phyloP scores from a whole-genome alignment of 1,140 invertebrate genomes.

The Oedothorax gibbosus region DNA sequence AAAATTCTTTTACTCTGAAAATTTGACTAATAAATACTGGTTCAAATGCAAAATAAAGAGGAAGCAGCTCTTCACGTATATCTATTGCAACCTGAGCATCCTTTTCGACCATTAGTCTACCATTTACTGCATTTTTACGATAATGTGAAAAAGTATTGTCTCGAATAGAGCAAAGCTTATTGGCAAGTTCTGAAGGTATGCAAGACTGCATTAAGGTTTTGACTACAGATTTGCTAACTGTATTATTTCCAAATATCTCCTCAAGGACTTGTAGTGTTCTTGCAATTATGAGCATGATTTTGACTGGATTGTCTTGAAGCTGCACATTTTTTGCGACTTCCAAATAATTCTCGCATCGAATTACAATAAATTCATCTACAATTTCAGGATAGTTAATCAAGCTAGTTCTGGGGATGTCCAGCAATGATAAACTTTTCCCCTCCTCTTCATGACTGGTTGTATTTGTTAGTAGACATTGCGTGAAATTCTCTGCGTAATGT shows the following conservation, averaged over 20 bases:
- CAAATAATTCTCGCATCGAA: background rate
- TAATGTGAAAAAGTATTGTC: conserved; percentile 4
- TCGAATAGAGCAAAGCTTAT: background rate
- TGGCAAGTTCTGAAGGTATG: background rate
- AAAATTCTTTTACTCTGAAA: background rate
- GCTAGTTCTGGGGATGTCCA: background rate
- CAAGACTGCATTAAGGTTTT: background rate
- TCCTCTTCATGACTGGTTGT: too few relatives aligned
- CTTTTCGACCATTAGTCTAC: conserved; percentile 8
- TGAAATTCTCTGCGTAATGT: background rate
- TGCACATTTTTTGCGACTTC: background rate
- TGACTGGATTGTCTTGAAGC: background rate
- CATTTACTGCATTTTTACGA: conserved; percentile 1
- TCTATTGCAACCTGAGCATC: background rate
- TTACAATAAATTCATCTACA: background rate
- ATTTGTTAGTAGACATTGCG: background rate
- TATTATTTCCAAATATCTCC: background rate
- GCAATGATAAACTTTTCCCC: background rate
- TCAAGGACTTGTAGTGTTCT: conserved; percentile 25
- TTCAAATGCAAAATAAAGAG: background rate
- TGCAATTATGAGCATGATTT: background rate
- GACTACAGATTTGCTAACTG: background rate
- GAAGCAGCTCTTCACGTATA: background rate
- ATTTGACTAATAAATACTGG: background rate
- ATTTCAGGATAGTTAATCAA: conserved; percentile 9